These are phyloP conservation scores for Epistrophe grossulariae DNA, from an alignment of 2,888 invertebrate genomes.

Conservation along the genomic window DNA sequence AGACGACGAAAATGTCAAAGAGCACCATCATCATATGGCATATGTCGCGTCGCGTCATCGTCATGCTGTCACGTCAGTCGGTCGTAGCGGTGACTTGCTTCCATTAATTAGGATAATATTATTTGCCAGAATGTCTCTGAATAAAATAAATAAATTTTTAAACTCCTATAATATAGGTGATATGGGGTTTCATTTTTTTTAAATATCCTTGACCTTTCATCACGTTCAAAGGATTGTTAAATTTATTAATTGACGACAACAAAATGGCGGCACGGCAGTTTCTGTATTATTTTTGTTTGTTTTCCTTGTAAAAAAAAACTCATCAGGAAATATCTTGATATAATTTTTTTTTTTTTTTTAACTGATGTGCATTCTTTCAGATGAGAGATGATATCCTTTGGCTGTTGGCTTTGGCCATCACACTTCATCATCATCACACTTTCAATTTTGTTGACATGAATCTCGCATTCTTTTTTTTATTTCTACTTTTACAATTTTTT, in stretches of 20 bases:
- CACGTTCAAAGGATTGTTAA: constrained; percentile 36
- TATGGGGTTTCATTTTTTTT: not conserved
- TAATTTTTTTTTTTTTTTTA: not conserved
- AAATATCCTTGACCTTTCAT: constrained; percentile 53
- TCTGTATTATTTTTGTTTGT: not conserved
- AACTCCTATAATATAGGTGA: not conserved
- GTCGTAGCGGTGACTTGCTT: constrained; percentile 3
- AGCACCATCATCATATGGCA: not conserved
- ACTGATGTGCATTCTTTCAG: not conserved
- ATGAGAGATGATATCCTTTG: constrained; percentile 16
- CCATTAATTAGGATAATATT: constrained; percentile 64
- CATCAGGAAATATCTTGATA: not conserved
- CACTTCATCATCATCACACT: constrained; percentile 33
- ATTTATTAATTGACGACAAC: constrained; percentile 35
- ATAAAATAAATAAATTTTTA: constrained; percentile 8
- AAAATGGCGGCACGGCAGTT: not conserved
- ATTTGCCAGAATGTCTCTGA: constrained; percentile 19
- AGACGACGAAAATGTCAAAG: constrained; percentile 54
- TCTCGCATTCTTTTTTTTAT: constrained; percentile 20
- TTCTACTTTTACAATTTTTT: constrained; percentile 5
- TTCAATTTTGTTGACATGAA: constrained; percentile 40
- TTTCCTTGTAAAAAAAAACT: constrained; percentile 12
- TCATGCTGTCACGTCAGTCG: too few species aligned
- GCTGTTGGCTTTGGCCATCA: constrained; percentile 20
- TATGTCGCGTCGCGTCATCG: not conserved